Base-by-base conservation (phyloP, 2,888 invertebrate species). In the Diloba caeruleocephala region DNA sequence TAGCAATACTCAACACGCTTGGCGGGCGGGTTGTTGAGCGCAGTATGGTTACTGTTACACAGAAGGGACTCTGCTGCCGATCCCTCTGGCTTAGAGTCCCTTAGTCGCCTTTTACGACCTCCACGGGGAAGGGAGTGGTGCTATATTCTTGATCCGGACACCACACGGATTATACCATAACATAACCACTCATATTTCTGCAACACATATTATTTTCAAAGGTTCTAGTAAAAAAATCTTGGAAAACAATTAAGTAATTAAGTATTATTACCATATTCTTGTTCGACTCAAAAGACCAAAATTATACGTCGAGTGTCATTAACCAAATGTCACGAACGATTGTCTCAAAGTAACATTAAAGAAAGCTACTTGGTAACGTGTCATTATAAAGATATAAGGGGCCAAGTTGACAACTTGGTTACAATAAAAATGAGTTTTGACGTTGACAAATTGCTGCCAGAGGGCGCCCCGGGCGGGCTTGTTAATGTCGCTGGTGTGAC, bases 361-460 rank as follows among this genome's bases (percentile, higher is more conserved):
- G 67, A 63, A 61, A 68, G 61, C 65, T 58, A 62, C 66, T 70
- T 56, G 65, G 74, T 72, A 79, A 78, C 77, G 66, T 78, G 80
- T 82, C 83, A 81, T 85, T 84, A 86, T 78, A 81, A 81, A 77
- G 79, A 79, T 79, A 82, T 80, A 81, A 83, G 75, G 78, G 75
- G 68, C 71, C 77, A 69, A 82, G 79, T 80, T 84, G 85, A 85
- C 88, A 85, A 83, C 80, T 85, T 78, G 82, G 79, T 84, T 79
- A 84, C 79, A 81, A 81, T 82, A 84, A 83, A 82, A 88, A 87
- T 86, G 81, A 78, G 82, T 75, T 76, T 69, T 77, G 85, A 87
- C 87, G 74, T 82, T 86, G 87, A 88, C 82, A 87, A 86, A 88
- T 88, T 81, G 82, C 76, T 61, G 68, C 67, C 67, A 71, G 76